Conservation (phyloP, 2,797 vertebrate species). For the Psittacula derbiana region DNA sequence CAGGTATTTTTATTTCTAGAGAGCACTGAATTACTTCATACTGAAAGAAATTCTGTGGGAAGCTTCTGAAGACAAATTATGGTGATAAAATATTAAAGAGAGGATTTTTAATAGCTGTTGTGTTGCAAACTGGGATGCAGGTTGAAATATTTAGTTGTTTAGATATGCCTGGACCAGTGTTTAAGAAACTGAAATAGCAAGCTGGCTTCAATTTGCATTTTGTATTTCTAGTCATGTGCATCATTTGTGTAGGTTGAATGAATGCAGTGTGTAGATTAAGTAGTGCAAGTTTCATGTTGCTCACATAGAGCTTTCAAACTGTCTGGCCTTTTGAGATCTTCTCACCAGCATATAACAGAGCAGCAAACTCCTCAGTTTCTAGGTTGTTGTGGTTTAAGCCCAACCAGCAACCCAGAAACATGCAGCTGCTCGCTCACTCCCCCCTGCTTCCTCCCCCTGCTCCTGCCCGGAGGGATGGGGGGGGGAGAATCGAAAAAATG, state of each 20-base stretch:
- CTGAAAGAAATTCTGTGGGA: not conserved
- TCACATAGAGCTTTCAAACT: not conserved
- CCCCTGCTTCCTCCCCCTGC: too few species aligned
- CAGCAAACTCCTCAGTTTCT: not conserved
- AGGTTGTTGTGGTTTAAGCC: too few species aligned
- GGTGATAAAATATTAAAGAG: not conserved
- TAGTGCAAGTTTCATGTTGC: not conserved
- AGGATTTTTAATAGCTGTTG: not conserved
- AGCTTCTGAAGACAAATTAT: not conserved
- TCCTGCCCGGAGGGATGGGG: too few species aligned
- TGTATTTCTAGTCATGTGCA: not conserved
- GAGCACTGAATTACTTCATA: not conserved
- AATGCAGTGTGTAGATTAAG: not conserved
- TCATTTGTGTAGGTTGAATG: not conserved
- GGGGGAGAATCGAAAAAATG: too few species aligned
- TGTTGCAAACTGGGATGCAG: not conserved
- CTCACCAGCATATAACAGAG: not conserved
- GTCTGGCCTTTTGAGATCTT: not conserved
- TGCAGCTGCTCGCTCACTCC: too few species aligned
- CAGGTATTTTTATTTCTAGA: not conserved
- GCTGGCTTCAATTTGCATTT: not conserved
- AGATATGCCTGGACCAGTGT: not conserved
- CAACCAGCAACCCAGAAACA: too few species aligned
- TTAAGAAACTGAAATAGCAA: not conserved
- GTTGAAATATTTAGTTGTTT: not conserved